Evolutionary conservation across 2,797 vertebrate genomes (phyloP).

Genomic region (Rhabdomys pumilio): DNA sequence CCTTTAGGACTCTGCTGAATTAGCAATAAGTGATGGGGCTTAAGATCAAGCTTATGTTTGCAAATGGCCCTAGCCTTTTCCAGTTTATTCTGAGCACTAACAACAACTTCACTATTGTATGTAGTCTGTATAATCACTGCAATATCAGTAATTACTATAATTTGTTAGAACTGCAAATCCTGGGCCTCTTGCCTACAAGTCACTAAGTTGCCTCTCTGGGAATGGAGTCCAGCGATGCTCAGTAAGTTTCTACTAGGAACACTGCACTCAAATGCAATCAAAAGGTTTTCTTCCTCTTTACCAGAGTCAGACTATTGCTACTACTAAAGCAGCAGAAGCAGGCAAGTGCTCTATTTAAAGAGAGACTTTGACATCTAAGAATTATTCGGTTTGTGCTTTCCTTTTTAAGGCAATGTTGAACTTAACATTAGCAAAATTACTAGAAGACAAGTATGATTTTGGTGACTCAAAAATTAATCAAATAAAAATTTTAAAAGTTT

Average conservation of each 20-base stretch:
- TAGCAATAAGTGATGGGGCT: slow-evolving; percentile 35
- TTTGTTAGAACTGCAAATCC: slow-evolving; percentile 19
- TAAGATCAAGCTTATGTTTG: slow-evolving; percentile 30
- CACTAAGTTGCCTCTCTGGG: not conserved
- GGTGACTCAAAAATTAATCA: slow-evolving; percentile 53
- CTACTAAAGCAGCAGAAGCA: not conserved
- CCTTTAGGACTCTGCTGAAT: slow-evolving; percentile 18
- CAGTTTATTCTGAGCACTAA: slow-evolving; percentile 21
- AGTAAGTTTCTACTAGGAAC: not conserved
- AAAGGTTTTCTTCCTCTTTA: not conserved
- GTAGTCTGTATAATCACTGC: slow-evolving; percentile 3
- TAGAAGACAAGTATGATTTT: slow-evolving; percentile 19
- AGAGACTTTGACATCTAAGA: not conserved
- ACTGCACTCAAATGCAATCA: not conserved
- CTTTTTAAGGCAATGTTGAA: not conserved
- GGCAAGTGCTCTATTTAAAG: not conserved
- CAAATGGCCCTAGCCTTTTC: slow-evolving; percentile 11
- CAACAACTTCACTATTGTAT: slow-evolving; percentile 32
- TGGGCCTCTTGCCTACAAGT: not conserved
- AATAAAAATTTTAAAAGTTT: not conserved
- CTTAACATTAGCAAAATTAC: slow-evolving; percentile 38
- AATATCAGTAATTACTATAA: not conserved
- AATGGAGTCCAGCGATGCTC: not conserved
- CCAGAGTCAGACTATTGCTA: not conserved
- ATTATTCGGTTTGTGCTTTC: slow-evolving; percentile 38